These are phyloP conservation scores for Ctenosaura bakeri DNA, from an alignment of 2,797 vertebrate genomes.

Conservation along the genomic window DNA sequence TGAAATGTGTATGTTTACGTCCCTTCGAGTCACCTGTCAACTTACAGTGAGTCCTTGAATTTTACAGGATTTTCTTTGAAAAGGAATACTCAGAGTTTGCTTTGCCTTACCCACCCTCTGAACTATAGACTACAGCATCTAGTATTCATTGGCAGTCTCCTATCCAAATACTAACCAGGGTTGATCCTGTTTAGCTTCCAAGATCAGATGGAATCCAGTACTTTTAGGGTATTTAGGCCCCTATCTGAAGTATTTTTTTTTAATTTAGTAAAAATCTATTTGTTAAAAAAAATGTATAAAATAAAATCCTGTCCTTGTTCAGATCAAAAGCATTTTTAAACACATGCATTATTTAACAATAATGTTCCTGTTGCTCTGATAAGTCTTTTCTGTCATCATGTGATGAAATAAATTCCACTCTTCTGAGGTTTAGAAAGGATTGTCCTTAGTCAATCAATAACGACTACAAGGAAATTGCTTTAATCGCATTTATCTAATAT, in stretches of 20 bases:
- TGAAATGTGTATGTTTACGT: neutral
- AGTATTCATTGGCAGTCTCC: too few species aligned
- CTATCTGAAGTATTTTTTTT: neutral
- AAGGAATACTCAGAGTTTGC: too few species aligned
- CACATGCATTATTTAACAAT: neutral
- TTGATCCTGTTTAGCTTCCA: too few species aligned
- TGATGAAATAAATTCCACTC: constrained; percentile 7
- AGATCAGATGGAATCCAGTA: too few species aligned
- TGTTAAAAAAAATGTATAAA: neutral
- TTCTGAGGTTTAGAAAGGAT: neutral
- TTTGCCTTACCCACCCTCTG: too few species aligned
- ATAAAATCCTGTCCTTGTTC: neutral
- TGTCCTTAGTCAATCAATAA: neutral
- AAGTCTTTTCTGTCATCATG: constrained; percentile 18
- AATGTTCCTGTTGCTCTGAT: constrained; percentile 23
- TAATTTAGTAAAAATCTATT: neutral
- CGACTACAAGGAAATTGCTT: constrained; percentile 32
- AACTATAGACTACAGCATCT: too few species aligned
- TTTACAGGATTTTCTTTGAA: too few species aligned
- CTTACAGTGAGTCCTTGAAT: too few species aligned
- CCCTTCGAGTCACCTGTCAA: too few species aligned
- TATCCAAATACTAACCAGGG: too few species aligned
- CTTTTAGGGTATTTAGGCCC: too few species aligned
- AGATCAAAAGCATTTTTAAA: constrained; percentile 13
- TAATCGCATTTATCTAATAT: constrained; percentile 30